Conservation (phyloP, 2,888 invertebrate genomes). For the Spodoptera picta region DNA sequence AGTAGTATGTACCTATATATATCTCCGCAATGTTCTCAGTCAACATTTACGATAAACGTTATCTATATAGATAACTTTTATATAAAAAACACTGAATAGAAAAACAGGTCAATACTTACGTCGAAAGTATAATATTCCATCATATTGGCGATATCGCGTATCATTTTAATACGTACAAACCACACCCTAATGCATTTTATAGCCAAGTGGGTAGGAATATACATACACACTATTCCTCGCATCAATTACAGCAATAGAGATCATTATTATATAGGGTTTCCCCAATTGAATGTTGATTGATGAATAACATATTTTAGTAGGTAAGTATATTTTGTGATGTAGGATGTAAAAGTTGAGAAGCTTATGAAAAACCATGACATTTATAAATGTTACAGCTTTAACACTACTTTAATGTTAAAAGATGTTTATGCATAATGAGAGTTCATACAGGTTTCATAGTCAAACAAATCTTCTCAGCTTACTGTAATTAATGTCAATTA, state of each 20-base stretch:
- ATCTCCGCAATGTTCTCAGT: slow-evolving; percentile 35
- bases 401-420: too few species aligned
- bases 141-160: slow-evolving; percentile 27
- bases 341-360: too few species aligned
- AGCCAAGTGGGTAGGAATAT: background rate
- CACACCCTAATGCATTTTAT: slow-evolving; percentile 29
- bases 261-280: slow-evolving; percentile 36
- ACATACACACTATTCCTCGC: slow-evolving; percentile 9
- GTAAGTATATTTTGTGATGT: background rate
- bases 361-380: background rate
- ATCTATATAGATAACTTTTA: slow-evolving; percentile 43
- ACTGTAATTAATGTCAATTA: too few species aligned
- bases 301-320: slow-evolving; percentile 12
- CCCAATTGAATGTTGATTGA: slow-evolving; percentile 36
- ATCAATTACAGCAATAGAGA: slow-evolving; percentile 21
- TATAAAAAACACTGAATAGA: slow-evolving; percentile 20
- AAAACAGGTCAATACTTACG: slow-evolving; percentile 39
- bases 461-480: too few species aligned
- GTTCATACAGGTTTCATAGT: too few species aligned
- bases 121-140: slow-evolving; percentile 23
- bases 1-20: slow-evolving; percentile 14
- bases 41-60: slow-evolving; percentile 42
- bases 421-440: too few species aligned
- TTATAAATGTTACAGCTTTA: background rate
- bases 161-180: slow-evolving; percentile 15